Base-by-base conservation (phyloP, 1,140 invertebrate genomes). In the Drosophila simulans region DNA sequence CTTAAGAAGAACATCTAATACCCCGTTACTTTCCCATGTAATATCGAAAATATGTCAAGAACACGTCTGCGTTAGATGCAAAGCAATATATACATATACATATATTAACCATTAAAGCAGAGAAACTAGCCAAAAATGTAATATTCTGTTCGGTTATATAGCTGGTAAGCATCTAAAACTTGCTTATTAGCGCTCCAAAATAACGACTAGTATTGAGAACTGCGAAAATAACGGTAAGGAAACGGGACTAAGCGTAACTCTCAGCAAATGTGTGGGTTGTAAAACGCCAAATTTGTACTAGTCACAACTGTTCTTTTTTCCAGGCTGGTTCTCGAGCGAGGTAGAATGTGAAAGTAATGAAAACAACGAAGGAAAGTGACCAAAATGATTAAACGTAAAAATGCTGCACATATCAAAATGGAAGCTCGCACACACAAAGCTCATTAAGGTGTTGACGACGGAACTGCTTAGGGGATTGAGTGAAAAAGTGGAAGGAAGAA, bases 311-410 rank as follows among this genome's bases (percentile, higher is more conserved):
- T 57, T 52, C 31, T 58, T 56, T 13, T 58, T 27, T n/a, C 42
- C 53, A 43, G 57, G 37, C 40, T 40, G 48, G 45, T 46, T 68
- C 43, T 35, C 45, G 54, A 68, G 20, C 40, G 70, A 74, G 69
- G 58, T 31, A 10, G 7, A 31, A 77, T 65, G 73, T 49, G 59
- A 64, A 78, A 55, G 76, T 70, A 75, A 80, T 79, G 78, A 70
- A 79, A 12, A 65, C 69, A 78, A n/a, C 39, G 12, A 35, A 22
- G 40, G 11, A 27, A 49, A 59, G 70, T 69, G 69, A 52, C 68
- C 49, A 83, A 80, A 81, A 83, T 83, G 70, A 81, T 83, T 81
- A 83, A 83, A 83, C 74, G 78, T 70, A 81, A 83, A 83, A 81
- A 64, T 63, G 60, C 65, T 59, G 69, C 64, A 71, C 77, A 80